A percentile compares a stretch with the other conserved stretches of the same genome.
phyloP scores from a whole-genome alignment of 2,888 invertebrate genomes.

The Helicoverpa assulta region DNA sequence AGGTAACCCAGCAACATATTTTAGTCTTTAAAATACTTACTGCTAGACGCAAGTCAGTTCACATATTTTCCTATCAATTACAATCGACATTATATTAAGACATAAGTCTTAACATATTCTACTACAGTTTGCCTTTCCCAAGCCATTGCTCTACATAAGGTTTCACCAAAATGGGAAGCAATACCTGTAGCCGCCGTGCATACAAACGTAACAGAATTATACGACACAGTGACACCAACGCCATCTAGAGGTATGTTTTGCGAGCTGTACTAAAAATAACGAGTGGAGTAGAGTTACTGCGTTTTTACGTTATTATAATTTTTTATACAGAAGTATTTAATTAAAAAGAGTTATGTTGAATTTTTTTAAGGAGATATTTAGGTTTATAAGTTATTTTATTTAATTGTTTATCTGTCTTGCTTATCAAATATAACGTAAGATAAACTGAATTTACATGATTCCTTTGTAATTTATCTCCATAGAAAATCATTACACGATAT shows the following conservation, averaged over 20 bases:
- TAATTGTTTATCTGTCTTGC: too few species aligned
- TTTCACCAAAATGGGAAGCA: slow-evolving; percentile 31
- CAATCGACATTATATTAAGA: background rate
- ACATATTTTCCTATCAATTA: too few species aligned
- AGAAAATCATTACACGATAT: slow-evolving; percentile 22
- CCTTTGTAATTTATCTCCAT: background rate
- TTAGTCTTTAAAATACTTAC: too few species aligned
- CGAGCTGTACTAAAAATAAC: slow-evolving; percentile 19
- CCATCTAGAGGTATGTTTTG: slow-evolving; percentile 41
- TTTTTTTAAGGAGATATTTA: background rate
- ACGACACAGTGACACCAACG: slow-evolving; percentile 30
- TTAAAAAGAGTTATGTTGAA: background rate
- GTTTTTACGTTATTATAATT: background rate
- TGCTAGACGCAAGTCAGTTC: too few species aligned
- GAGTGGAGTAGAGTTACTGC: background rate
- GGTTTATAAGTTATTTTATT: too few species aligned
- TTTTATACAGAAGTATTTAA: too few species aligned
- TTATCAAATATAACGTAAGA: background rate
- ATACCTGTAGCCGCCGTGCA: slow-evolving; percentile 30
- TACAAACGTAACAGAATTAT: slow-evolving; percentile 22
- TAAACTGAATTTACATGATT: background rate
- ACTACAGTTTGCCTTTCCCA: slow-evolving; percentile 21
- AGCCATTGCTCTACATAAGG: slow-evolving; percentile 17
- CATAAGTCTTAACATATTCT: slow-evolving; percentile 4
- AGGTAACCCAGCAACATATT: too few species aligned